These are phyloP conservation scores for Salvelinus namaycush DNA, from an alignment of 2,113 vertebrate species.

Conservation along the genomic window DNA sequence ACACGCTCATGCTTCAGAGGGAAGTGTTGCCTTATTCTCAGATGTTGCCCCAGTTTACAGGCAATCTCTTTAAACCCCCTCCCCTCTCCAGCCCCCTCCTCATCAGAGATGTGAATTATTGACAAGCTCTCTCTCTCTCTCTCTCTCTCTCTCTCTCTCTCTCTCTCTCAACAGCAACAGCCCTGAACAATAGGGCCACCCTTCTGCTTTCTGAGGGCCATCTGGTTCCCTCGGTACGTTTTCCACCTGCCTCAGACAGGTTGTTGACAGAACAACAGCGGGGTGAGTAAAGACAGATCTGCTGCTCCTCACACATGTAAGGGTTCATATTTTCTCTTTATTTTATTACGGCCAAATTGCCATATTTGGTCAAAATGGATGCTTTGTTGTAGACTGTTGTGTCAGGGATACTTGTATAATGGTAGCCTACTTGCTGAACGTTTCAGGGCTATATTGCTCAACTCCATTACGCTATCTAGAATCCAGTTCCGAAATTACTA, in stretches of 20 bases:
- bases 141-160: slow-evolving; percentile 28
- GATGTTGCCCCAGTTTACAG: slow-evolving; percentile 4
- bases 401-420: too few species aligned
- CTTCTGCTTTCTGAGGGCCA: slow-evolving; percentile 20
- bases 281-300: slow-evolving; percentile 31
- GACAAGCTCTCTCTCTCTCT: slow-evolving; percentile 43
- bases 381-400: too few species aligned
- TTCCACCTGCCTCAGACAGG: slow-evolving; percentile 46
- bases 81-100: slow-evolving; percentile 7
- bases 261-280: slow-evolving; percentile 30
- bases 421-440: too few species aligned
- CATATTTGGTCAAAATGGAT: background rate
- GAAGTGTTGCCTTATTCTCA: background rate
- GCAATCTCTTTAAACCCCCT: slow-evolving; percentile 30
- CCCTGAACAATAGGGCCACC: slow-evolving; percentile 37
- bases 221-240: slow-evolving; percentile 25
- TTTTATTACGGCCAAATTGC: background rate
- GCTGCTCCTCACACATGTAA: slow-evolving; percentile 27
- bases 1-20: background rate
- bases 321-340: background rate
- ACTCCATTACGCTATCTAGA: too few species aligned
- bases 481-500: background rate
- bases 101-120: slow-evolving; percentile 72
- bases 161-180: slow-evolving; percentile 39
- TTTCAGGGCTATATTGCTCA: too few species aligned